Conservation (phyloP, 2,888 invertebrate species). For the Xestia sexstrigata region DNA sequence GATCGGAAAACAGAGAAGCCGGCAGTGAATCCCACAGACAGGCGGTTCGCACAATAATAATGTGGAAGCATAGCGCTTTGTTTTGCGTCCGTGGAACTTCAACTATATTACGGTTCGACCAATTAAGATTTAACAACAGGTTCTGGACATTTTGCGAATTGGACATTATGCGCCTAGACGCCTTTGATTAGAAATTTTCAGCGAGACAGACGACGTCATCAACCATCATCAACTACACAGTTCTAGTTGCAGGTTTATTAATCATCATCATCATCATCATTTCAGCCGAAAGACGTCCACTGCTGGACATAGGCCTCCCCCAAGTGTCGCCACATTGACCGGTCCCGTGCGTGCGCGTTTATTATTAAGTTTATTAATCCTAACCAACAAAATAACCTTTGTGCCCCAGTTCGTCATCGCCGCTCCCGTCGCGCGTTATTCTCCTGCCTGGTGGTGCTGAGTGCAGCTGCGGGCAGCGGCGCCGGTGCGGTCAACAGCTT, state of each 20-base stretch:
- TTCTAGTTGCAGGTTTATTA: neutral
- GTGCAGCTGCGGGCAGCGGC: slow-evolving; percentile 84
- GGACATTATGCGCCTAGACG: too few species aligned
- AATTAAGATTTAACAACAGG: neutral
- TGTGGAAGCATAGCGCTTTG: neutral
- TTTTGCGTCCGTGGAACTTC: neutral
- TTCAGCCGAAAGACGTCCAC: too few species aligned
- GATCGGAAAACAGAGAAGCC: neutral
- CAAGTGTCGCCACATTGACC: too few species aligned
- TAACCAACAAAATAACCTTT: neutral
- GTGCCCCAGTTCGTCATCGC: slow-evolving; percentile 79
- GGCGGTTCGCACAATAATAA: neutral
- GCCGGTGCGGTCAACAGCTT: slow-evolving; percentile 86
- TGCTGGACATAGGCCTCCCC: too few species aligned
- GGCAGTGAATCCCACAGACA: neutral
- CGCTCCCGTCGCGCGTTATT: slow-evolving; percentile 82
- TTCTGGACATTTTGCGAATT: neutral
- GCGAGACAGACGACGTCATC: neutral
- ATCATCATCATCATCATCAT: too few species aligned
- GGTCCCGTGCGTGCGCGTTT: too few species aligned
- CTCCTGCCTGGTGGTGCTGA: slow-evolving; percentile 80
- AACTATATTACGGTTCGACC: neutral
- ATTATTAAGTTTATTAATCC: too few species aligned
- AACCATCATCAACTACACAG: neutral
- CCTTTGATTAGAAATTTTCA: neutral